Base-by-base conservation (phyloP, 2,113 vertebrate genomes). In the Rhinolophus ferrumequinum region DNA sequence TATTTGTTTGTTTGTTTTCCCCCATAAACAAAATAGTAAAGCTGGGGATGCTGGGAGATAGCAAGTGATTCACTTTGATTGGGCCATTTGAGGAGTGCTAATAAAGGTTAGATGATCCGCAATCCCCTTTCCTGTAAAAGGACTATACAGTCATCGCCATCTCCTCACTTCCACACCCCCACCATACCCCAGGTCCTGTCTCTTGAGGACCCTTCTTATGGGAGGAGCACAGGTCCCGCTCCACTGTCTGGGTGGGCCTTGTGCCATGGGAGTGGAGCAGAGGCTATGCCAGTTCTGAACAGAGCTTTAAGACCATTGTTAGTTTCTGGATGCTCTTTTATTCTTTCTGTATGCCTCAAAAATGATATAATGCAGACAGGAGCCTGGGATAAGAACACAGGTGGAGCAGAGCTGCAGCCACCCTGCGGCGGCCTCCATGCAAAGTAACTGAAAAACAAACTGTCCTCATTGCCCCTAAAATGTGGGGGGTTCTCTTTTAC, bases 131-230 rank as follows among this genome's bases (percentile, higher is more conserved):
- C 24, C 21, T 75, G 3, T 50, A 15, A 47, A 19, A 73, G 33
- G 26, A 38, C 19, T 18, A 9, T 2, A 3, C 6, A 21, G 2
- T 10, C 18, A 62, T n/a, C 18, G 24, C n/a, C 35, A 8, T 38
- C n/a, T 67, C 1, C 22, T 14, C 1, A 2, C n/a, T 10, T 35
- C 15, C 19, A n/a, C 2, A 1, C 8, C 66, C 30, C 35, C 21
- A 38, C 30, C 14, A 22, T n/a, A 24, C 3, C 19, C 30, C 30
- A 24, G 14, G 52, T 6, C 21, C 2, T 90, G 72, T 14, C 12
- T 44, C 8, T 41, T 16, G 2, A 88, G 38, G 41, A 28, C 10
- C 7, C 30, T 80, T 70, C n/a, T 47, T 56, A 12, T 21, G 5
- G 18, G 41, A 54, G 22, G 52, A 26, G 1, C 28, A 60, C 15